These are phyloP conservation scores for Pluvianellus socialis DNA, from an alignment of 2,113 vertebrate species.

Conservation along the genomic window DNA sequence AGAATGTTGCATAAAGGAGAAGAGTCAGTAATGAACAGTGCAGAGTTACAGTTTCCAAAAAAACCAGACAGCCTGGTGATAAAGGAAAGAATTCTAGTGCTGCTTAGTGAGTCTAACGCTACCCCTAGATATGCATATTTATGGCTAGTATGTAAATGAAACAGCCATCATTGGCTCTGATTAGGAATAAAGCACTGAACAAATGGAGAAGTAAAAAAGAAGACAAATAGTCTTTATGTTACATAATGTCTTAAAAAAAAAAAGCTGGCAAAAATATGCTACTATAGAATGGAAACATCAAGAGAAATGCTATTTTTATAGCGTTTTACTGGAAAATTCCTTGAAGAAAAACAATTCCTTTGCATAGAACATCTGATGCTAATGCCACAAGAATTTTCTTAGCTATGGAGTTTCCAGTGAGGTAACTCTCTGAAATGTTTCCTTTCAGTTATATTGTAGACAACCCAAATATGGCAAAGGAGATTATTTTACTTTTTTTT, in stretches of 20 bases:
- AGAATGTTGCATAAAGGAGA: not conserved
- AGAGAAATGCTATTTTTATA: slow-evolving; percentile 25
- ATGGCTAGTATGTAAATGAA: not conserved
- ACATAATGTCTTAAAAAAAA: slow-evolving; percentile 15
- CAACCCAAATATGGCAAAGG: not conserved
- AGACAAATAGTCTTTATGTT: not conserved
- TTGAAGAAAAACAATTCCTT: slow-evolving; percentile 40
- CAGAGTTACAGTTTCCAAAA: not conserved
- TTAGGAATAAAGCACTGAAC: not conserved
- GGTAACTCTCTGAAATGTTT: slow-evolving; percentile 30
- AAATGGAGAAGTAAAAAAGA: not conserved
- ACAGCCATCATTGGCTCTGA: not conserved
- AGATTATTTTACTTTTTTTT: not conserved
- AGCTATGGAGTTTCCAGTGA: slow-evolving; percentile 27
- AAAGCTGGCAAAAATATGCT: not conserved
- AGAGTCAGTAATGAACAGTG: not conserved
- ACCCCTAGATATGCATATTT: not conserved
- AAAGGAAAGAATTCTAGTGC: not conserved
- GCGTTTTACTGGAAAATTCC: slow-evolving; percentile 4
- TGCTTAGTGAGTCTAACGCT: not conserved
- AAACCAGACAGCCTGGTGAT: not conserved
- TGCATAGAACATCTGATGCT: not conserved
- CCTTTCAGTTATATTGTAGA: not conserved
- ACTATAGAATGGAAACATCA: slow-evolving; percentile 14
- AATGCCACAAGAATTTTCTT: slow-evolving; percentile 34